Conservation (phyloP, 2,888 invertebrate genomes). For the Melolontha melolontha region DNA sequence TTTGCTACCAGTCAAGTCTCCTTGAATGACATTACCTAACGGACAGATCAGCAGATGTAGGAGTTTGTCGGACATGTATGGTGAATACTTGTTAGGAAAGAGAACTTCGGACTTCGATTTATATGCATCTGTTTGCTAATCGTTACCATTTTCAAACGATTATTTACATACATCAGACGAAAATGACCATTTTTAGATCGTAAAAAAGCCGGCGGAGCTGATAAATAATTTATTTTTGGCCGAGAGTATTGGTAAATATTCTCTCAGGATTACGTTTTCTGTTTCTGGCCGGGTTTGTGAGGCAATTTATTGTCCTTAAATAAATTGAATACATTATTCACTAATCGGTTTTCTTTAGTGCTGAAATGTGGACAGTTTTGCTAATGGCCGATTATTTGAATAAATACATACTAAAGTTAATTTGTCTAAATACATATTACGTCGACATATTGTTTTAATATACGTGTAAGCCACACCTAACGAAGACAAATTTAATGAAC, state of each 20-base stretch:
- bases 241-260: constrained; percentile 10
- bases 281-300: background rate
- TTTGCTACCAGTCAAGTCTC: constrained; percentile 25
- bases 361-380: no score
- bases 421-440: no score
- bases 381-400: no score
- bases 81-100: constrained; percentile 44
- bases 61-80: constrained; percentile 48
- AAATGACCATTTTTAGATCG: constrained; percentile 40
- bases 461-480: no score
- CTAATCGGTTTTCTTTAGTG: no score
- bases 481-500: no score
- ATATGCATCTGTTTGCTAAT: constrained; percentile 45
- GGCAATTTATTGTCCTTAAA: constrained; percentile 29
- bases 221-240: constrained; percentile 41
- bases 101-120: constrained; percentile 33
- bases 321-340: constrained; percentile 19
- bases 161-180: constrained; percentile 40
- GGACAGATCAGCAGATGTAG: constrained; percentile 49
- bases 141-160: constrained; percentile 40
- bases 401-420: no score
- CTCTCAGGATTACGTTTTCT: background rate
- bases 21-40: constrained; percentile 47
- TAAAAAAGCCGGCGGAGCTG: constrained; percentile 23
- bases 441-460: no score